Percentiles rank a stretch among this genome's conserved stretches.
Conservation (phyloP, 2,888 invertebrate species). For the Diarsia brunnea region DNA sequence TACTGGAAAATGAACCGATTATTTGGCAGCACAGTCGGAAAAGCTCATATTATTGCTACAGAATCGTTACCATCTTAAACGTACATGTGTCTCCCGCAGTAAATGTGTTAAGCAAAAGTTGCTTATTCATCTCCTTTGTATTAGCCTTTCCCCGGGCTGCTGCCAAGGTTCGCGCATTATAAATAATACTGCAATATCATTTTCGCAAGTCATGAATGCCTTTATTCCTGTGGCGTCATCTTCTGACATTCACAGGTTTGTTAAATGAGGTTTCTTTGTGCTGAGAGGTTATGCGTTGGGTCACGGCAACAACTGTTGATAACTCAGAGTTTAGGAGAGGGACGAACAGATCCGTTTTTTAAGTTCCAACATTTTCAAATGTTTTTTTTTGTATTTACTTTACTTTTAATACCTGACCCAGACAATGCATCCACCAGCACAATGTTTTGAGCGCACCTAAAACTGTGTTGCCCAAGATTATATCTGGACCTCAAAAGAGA, state of each 20-base stretch:
- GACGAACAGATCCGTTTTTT: neutral
- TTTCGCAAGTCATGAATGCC: constrained; percentile 55
- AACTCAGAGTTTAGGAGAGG: neutral
- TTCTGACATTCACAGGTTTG: constrained; percentile 22
- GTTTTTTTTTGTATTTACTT: neutral
- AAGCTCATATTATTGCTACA: neutral
- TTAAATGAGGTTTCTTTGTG: constrained; percentile 21
- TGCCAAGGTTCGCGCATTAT: constrained; percentile 53
- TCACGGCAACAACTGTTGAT: neutral
- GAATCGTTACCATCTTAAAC: constrained; percentile 10
- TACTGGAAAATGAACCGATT: neutral
- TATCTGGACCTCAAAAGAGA: too few species aligned
- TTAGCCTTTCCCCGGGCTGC: constrained; percentile 41
- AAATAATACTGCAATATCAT: constrained; percentile 51
- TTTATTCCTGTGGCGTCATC: constrained; percentile 49
- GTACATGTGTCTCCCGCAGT: constrained; percentile 24
- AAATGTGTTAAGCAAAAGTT: constrained; percentile 48
- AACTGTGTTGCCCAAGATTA: too few species aligned
- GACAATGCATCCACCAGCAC: neutral
- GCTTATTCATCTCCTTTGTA: constrained; percentile 56
- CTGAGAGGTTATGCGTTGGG: neutral
- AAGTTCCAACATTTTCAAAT: neutral
- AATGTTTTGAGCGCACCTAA: neutral
- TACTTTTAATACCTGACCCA: neutral
- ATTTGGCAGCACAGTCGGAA: neutral